Conservation (phyloP, 2,888 invertebrate genomes). For the Seira sanloemensis region DNA sequence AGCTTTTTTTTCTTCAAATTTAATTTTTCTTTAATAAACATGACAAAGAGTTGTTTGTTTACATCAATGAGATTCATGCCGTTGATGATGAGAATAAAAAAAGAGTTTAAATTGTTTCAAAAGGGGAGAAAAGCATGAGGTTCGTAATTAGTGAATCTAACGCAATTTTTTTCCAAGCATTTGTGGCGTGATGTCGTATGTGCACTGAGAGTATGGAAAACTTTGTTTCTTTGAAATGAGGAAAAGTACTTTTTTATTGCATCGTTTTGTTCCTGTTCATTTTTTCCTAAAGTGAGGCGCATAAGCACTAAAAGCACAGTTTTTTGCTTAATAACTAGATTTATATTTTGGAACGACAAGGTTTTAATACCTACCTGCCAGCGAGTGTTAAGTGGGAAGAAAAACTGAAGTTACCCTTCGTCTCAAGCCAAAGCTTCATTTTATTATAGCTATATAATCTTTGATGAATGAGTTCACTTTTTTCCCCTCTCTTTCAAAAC, state of each 20-base stretch:
- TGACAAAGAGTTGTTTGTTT: conserved; percentile 14
- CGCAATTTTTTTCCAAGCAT: background rate
- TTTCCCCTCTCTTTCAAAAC: background rate
- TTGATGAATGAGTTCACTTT: conserved; percentile 31
- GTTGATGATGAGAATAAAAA: conserved; percentile 21
- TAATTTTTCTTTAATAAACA: conserved; percentile 22
- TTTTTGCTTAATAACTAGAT: background rate
- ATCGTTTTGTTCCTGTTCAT: too few species aligned
- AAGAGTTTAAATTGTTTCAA: conserved; percentile 11
- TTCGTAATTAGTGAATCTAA: background rate
- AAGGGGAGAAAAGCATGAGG: background rate
- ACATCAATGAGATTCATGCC: conserved; percentile 16
- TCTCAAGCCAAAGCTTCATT: background rate
- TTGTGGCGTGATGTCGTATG: background rate
- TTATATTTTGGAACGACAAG: background rate
- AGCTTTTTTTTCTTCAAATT: conserved; percentile 27
- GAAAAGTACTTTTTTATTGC: background rate
- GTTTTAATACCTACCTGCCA: background rate
- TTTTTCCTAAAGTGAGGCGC: background rate
- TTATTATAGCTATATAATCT: background rate
- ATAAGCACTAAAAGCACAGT: too few species aligned
- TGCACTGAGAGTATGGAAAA: background rate
- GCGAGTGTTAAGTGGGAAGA: background rate
- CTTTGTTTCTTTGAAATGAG: background rate
- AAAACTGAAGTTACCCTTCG: background rate